Evolutionary conservation across 2,797 vertebrate genomes (phyloP).

Genomic region (Acropternis orthonyx): DNA sequence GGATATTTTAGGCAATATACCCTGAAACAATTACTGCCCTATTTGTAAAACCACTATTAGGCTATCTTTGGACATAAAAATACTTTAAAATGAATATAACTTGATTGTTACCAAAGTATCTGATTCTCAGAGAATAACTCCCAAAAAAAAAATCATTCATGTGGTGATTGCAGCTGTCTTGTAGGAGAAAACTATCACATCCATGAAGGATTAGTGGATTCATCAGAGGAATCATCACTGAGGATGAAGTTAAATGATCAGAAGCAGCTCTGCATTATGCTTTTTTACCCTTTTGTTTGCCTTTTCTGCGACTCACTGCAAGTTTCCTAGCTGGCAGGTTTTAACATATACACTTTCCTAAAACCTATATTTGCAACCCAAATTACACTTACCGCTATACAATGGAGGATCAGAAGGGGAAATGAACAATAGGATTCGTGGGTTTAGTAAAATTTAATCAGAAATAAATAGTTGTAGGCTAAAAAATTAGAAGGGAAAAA

Average conservation of each 20-base stretch:
- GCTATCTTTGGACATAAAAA: neutral
- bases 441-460: neutral
- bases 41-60: neutral
- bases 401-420: neutral
- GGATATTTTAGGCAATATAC: neutral
- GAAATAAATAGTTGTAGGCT: neutral
- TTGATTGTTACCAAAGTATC: neutral
- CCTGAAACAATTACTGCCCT: neutral
- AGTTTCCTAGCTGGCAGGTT: neutral
- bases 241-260: neutral
- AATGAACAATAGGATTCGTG: neutral
- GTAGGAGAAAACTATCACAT: neutral
- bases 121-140: neutral
- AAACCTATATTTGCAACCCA: neutral
- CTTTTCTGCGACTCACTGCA: neutral
- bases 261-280: neutral
- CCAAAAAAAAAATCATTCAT: neutral
- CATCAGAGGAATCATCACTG: neutral
- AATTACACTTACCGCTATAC: neutral
- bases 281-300: neutral
- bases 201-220: neutral
- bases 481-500: neutral
- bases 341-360: neutral
- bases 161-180: neutral
- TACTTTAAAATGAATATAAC: neutral